Base-by-base conservation (phyloP, 2,797 vertebrate genomes). In the Pygocentrus nattereri region DNA sequence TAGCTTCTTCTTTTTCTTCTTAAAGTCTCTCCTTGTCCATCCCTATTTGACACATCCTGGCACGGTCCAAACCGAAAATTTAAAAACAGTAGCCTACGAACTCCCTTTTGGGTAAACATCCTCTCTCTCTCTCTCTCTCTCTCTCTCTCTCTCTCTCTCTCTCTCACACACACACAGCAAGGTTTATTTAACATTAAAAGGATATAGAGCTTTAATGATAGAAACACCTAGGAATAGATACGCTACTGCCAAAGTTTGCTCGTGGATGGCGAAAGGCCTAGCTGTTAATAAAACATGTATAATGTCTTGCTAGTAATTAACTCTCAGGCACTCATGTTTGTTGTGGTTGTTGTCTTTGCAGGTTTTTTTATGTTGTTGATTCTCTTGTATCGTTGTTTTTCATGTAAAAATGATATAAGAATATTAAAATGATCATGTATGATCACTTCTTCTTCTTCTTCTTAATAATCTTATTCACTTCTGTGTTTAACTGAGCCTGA, bases 111-210 rank as follows among this genome's bases (percentile, higher is more conserved):
- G 25, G 44, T 49, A 70, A 70, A 50, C 68, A 27, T 11, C 27
- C 25, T 54, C 49, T n/a, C 73, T 13, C 74, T 50, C 16, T 67
- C 25, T 21, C 25, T 67, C 31, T 47, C 23, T 21, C 41, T 58
- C 27, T 30, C 70, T 13, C 71, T 74, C 8, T 75, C 21, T 47
- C 31, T 74, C 54, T 59, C 72, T 74, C 31, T 74, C 31, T 59
- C 30, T 21, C n/a, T n/a, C n/a, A n/a, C n/a, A n/a, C n/a, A n/a
- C n/a, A n/a, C n/a, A n/a, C 44, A n/a, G 44, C 49, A 69, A 31
- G 50, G 54, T 71, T 81, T 82, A 82, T 71, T 78, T 64, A 78
- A 73, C 52, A 76, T 74, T 61, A 64, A 67, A 62, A 64, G 18
- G 2, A 72, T 41, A 74, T n/a, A 34, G 27, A 44, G 18, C 49